Percentiles rank a stretch among this genome's conserved stretches.
Evolutionary conservation across 2,888 invertebrate genomes (phyloP).

Genomic region (Tinea pellionella): DNA sequence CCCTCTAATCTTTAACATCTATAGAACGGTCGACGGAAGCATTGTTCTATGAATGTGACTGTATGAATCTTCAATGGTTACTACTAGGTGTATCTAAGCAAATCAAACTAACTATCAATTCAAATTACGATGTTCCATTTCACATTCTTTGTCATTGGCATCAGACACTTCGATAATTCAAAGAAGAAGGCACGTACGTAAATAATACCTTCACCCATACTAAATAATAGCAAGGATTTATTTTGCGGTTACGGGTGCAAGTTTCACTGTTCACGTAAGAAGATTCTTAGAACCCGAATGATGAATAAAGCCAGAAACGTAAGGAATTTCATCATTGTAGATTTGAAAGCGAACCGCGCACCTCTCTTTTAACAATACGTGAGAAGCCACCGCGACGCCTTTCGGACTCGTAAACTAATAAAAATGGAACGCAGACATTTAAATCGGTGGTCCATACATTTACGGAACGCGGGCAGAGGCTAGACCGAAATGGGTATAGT

Average conservation of each 20-base stretch:
- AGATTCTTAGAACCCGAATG: constrained; percentile 55
- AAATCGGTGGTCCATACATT: constrained; percentile 30
- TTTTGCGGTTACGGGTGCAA: constrained; percentile 25
- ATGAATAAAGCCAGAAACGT: constrained; percentile 58
- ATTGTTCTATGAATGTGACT: constrained; percentile 18
- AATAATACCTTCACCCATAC: constrained; percentile 48
- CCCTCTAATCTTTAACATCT: constrained; percentile 21
- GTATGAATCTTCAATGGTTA: constrained; percentile 19
- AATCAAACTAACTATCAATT: not conserved
- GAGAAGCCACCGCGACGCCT: constrained; percentile 44
- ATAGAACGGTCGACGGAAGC: constrained; percentile 17
- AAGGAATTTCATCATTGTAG: constrained; percentile 59
- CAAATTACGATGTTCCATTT: constrained; percentile 28
- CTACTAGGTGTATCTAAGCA: constrained; percentile 15
- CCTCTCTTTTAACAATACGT: constrained; percentile 32
- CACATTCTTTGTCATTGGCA: not conserved
- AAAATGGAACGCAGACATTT: constrained; percentile 38
- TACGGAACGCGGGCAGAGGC: constrained; percentile 27
- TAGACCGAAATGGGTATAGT: constrained; percentile 20
- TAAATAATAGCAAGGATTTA: constrained; percentile 53
- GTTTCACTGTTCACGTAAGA: constrained; percentile 24
- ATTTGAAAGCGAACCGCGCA: constrained; percentile 50
- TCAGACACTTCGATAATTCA: constrained; percentile 43
- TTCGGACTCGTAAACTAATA: constrained; percentile 29
- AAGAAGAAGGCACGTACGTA: constrained; percentile 42